Base-by-base conservation (phyloP, 2,888 invertebrate species). In the Calliopum simillimum region DNA sequence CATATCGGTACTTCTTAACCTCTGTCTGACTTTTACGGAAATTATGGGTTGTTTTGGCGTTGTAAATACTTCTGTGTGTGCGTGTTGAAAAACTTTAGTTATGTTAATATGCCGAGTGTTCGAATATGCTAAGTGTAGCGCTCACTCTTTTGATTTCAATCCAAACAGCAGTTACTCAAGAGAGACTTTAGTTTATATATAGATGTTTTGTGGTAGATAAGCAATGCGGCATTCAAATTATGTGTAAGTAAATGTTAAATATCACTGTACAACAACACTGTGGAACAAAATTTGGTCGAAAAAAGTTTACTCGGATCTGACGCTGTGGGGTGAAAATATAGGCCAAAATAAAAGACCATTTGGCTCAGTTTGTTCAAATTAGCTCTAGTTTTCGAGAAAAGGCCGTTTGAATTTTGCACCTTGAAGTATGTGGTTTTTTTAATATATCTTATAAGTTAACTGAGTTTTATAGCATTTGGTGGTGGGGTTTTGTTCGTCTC, bases 61-160 rank as follows among this genome's bases (percentile, higher is more conserved):
- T 11, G 19, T n/a, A n/a, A n/a, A n/a, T n/a, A n/a, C 25, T 47
- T 41, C n/a, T 44, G 23, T n/a, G 23, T 44, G 23, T n/a, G 23
- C 25, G 43, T 44, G 8, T 33, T 53, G 55, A 13, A 56, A 43
- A 14, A 25, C 66, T 70, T 49, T 14, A 69, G 70, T 58, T 78
- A 78, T 79, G 76, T 73, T 75, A 79, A 79, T 79, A 61, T 71
- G 76, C 76, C 78, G 78, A 79, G 78, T 79, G 77, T 77, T 78
- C 74, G 71, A 65, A 77, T 75, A 75, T 74, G 46, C 4, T 19
- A 53, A 53, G 19, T 19, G 21, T 12, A 14, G 4, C 3, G 23
- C 19, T 59, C 21, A 41, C 13, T 59, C 41, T 14, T 61, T 61
- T 43, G 61, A 61, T 61, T 21, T 61, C 46, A 61, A 46, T 61